Evolutionary conservation across 2,113 vertebrate species (phyloP).

Genomic region (Corythornis vintsioides): DNA sequence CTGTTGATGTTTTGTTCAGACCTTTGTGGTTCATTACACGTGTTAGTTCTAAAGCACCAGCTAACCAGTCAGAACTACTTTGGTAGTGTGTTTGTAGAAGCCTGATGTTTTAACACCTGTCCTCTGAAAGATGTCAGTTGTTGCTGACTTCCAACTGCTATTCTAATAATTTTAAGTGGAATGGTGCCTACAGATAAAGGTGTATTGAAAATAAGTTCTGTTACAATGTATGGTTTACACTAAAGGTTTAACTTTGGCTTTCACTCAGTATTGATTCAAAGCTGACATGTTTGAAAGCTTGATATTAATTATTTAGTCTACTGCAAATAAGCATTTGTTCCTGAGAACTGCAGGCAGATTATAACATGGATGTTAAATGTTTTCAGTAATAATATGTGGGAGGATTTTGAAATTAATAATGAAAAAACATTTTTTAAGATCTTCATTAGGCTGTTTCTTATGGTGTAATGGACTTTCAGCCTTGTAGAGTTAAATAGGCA

Average conservation of each 20-base stretch:
- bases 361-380: accelerated
- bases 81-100: accelerated
- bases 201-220: background rate
- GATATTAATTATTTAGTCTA: background rate
- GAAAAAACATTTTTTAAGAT: background rate
- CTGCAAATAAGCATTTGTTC: background rate
- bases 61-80: background rate
- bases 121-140: accelerated
- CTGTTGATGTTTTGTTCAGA: accelerated
- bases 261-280: background rate
- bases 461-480: background rate
- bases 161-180: background rate
- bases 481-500: accelerated
- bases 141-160: background rate
- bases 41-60: background rate
- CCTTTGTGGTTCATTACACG: accelerated
- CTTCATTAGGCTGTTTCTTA: background rate
- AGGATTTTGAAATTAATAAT: background rate
- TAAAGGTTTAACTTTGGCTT: background rate
- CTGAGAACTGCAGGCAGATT: background rate
- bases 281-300: background rate
- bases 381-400: accelerated
- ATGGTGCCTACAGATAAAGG: background rate
- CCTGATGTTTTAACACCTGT: background rate
- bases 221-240: accelerated